A percentile compares a stretch with the other conserved stretches of the same genome.
Evolutionary conservation across 2,113 vertebrate species (phyloP).

Genomic region (Thunnus maccoyii): DNA sequence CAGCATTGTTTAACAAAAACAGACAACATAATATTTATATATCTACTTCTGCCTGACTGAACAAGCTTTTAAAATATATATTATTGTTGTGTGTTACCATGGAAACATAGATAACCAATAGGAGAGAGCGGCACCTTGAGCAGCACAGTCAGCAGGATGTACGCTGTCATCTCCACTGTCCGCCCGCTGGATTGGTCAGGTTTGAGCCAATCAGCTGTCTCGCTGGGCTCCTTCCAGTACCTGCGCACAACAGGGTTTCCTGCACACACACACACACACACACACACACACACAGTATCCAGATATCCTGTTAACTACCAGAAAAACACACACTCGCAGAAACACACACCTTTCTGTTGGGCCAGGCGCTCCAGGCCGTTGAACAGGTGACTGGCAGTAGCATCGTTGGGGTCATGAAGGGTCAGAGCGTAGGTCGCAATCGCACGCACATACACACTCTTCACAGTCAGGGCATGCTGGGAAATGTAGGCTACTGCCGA

Average conservation of each 20-base stretch:
- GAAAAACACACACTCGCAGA: neutral
- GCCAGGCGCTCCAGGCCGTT: conserved; percentile 83
- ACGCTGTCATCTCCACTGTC: conserved; percentile 92
- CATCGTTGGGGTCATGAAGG: conserved; percentile 73
- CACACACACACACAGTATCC: neutral
- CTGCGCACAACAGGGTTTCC: conserved; percentile 84
- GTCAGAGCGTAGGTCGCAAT: conserved; percentile 88
- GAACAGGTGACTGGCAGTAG: conserved; percentile 23
- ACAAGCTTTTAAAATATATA: too few species aligned
- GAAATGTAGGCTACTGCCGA: conserved; percentile 85
- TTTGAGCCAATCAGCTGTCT: conserved; percentile 46
- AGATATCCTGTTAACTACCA: too few species aligned
- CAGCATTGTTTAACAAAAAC: too few species aligned
- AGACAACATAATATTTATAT: too few species aligned
- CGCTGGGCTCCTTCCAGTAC: conserved; percentile 88
- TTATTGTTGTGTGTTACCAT: neutral
- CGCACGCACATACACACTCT: conserved; percentile 89
- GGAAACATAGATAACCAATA: neutral
- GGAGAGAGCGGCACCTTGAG: conserved; percentile 60
- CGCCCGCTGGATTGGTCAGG: conserved; percentile 82
- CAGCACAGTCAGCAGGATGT: conserved; percentile 87
- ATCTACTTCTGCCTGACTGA: too few species aligned
- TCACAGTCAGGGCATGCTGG: conserved; percentile 71
- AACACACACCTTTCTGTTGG: conserved; percentile 73
- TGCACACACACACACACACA: conserved; percentile 66